A percentile compares a stretch with the other conserved stretches of the same genome.
These are phyloP conservation scores for Drosophila lowei DNA, from an alignment of 1,140 invertebrate genomes.

Conservation along the genomic window DNA sequence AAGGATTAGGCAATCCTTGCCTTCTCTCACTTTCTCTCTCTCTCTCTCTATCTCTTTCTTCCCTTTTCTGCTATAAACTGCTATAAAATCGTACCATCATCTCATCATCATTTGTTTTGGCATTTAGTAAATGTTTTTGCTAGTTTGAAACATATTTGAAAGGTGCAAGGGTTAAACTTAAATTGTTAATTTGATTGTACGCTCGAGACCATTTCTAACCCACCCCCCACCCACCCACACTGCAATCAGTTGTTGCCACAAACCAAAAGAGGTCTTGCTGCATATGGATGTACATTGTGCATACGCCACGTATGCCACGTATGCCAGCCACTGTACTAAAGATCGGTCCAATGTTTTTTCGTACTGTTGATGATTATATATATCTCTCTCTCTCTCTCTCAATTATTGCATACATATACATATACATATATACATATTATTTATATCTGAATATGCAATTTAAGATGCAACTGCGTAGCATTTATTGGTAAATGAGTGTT, in stretches of 20 bases:
- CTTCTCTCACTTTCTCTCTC: no score
- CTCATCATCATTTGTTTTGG: background rate
- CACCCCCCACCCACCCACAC: slow-evolving; percentile 31
- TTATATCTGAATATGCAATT: slow-evolving; percentile 31
- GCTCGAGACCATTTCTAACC: slow-evolving; percentile 41
- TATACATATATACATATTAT: slow-evolving; percentile 3
- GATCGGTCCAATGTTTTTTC: slow-evolving; percentile 67
- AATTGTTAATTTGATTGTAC: slow-evolving; percentile 17
- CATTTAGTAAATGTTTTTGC: slow-evolving; percentile 61
- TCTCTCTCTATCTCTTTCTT: no score
- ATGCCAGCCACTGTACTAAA: slow-evolving; percentile 58
- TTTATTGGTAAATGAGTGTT: slow-evolving; percentile 76
- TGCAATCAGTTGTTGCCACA: slow-evolving; percentile 61
- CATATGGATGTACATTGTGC: slow-evolving; percentile 21
- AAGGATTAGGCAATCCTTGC: no score
- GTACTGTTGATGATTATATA: slow-evolving; percentile 57
- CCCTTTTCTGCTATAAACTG: background rate
- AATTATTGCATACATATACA: slow-evolving; percentile 24
- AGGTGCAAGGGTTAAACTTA: slow-evolving; percentile 55
- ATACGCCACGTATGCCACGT: slow-evolving; percentile 17
- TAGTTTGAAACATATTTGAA: slow-evolving; percentile 64
- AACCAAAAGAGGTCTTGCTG: slow-evolving; percentile 50
- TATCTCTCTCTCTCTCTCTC: slow-evolving; percentile 5
- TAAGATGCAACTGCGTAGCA: slow-evolving; percentile 64
- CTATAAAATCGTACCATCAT: slow-evolving; percentile 14